phyloP scores from a whole-genome alignment of 2,888 invertebrate genomes.

The Scaeva pyrastri region DNA sequence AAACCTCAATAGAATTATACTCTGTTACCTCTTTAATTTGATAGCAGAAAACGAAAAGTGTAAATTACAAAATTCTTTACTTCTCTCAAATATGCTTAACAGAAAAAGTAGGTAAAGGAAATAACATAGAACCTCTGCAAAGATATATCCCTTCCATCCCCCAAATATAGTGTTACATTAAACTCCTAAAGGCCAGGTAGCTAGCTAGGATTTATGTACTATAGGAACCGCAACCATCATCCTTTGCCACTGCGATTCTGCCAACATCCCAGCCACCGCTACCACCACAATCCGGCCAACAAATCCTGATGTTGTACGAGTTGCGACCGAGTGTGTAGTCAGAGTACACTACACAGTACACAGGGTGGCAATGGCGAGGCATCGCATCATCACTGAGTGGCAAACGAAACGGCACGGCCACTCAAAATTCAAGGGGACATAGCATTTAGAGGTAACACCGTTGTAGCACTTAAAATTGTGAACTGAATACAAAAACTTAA shows the following conservation, averaged over 20 bases:
- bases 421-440: conserved; percentile 73
- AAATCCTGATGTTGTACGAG: conserved; percentile 36
- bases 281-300: conserved; percentile 51
- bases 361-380: conserved; percentile 39
- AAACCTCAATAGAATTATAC: background rate
- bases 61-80: conserved; percentile 39
- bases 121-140: conserved; percentile 41
- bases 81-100: conserved; percentile 13
- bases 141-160: background rate
- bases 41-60: conserved; percentile 36
- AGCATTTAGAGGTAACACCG: conserved; percentile 57
- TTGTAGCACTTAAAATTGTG: conserved; percentile 48
- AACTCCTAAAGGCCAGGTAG: conserved; percentile 60
- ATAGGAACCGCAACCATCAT: conserved; percentile 40
- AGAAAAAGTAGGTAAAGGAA: conserved; percentile 40
- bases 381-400: conserved; percentile 32
- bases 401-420: conserved; percentile 56
- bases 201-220: conserved; percentile 46
- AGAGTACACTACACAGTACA: no score
- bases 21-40: conserved; percentile 5
- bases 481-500: conserved; percentile 68
- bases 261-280: conserved; percentile 30
- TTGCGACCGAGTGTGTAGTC: background rate
- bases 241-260: conserved; percentile 24
- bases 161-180: conserved; percentile 65